Conservation (phyloP, 2,113 vertebrate species). For the Platycercus adscitus region DNA sequence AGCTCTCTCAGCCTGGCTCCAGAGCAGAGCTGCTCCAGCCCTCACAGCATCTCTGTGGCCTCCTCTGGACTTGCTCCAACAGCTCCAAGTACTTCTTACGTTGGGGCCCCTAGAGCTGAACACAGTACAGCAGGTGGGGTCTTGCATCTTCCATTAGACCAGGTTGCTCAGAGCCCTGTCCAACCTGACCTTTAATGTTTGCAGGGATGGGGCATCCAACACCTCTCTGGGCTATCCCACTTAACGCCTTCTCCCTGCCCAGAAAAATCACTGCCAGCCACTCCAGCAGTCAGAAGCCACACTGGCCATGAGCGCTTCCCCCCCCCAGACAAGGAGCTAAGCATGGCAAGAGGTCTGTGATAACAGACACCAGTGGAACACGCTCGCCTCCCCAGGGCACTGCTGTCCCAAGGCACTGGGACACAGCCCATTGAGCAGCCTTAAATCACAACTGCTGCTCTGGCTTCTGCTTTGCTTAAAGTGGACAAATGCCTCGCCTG, state of each 20-base stretch:
- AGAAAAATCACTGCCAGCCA: neutral
- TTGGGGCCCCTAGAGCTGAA: neutral
- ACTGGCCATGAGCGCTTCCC: rapidly evolving
- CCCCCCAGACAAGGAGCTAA: neutral
- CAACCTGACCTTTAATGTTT: neutral
- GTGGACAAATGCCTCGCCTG: neutral
- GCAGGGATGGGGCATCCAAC: neutral
- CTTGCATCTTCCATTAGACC: neutral
- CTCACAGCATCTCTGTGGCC: neutral
- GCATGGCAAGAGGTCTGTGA: rapidly evolving
- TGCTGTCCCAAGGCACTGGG: neutral
- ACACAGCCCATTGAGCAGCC: neutral
- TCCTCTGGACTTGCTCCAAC: neutral
- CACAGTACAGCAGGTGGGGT: neutral
- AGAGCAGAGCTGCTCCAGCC: neutral
- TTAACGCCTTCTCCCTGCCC: neutral
- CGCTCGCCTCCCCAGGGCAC: neutral
- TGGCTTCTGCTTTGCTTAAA: neutral
- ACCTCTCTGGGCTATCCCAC: neutral
- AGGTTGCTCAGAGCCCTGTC: neutral
- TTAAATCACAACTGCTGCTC: neutral
- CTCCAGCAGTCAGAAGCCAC: neutral
- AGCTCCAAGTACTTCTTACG: neutral
- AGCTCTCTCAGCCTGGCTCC: neutral
- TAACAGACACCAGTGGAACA: neutral